Evolutionary conservation across 92 coral and sea anemone species (phyloP).

Genomic region (Paramuricea clavata): DNA sequence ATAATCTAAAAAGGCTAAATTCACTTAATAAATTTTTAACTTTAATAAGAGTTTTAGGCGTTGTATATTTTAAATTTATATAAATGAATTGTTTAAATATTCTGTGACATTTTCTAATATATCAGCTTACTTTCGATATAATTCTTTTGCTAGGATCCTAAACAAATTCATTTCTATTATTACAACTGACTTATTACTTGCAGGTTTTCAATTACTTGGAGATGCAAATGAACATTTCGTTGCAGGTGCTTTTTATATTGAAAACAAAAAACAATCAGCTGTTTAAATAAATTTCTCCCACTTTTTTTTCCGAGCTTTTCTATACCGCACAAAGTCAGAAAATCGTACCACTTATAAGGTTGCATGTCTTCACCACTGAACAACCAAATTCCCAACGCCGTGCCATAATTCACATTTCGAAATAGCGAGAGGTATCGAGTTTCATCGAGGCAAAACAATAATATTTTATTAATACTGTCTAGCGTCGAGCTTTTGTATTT

Average conservation of each 20-base stretch:
- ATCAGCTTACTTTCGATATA: neutral
- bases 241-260: constrained; percentile 27
- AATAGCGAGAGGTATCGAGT: neutral
- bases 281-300: neutral
- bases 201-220: constrained; percentile 4
- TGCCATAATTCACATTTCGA: neutral
- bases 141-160: neutral
- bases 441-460: neutral
- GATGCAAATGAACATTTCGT: constrained; percentile 51
- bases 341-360: neutral
- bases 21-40: too few relatives aligned
- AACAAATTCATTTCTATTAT: constrained; percentile 13
- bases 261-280: constrained; percentile 15
- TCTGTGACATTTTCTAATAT: neutral
- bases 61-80: neutral
- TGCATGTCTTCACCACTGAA: too few relatives aligned
- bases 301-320: neutral
- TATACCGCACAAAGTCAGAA: neutral
- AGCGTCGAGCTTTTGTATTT: neutral
- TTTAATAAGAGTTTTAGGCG: neutral
- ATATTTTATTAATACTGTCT: neutral
- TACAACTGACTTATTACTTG: neutral
- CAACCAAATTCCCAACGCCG: neutral
- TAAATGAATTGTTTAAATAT: neutral
- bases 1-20: too few relatives aligned